Base-by-base conservation (phyloP, 2,888 invertebrate genomes). In the Stenodera caucasica region DNA sequence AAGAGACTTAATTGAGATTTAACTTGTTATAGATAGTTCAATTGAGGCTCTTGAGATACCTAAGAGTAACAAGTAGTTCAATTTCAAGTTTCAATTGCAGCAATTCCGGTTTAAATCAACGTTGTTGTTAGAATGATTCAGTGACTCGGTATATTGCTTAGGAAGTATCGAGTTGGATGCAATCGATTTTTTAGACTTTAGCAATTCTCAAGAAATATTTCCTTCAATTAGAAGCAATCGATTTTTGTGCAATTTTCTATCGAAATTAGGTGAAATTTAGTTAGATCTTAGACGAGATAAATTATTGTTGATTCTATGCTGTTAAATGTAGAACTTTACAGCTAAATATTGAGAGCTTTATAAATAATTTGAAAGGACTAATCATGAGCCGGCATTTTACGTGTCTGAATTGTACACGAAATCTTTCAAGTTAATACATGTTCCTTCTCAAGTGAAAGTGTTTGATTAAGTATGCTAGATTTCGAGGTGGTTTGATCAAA, bases 51-150 rank as follows among this genome's bases (percentile, higher is more conserved):
- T 45, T 6, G 5, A 11, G 11, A n/a, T 12, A 11, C 18, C 21
- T 40, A 23, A 45, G 23, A 11, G 45, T 45, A 45, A 21, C 45
- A 45, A 45, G 21, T 45, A 45, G 45, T 45, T 45, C 45, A 45
- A 45, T 45, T 45, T 23, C 45, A 45, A n/a, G 45, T 23, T 45
- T n/a, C 45, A 45, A 45, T 45, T 45, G 45, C 12, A 45, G 23
- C 23, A 45, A 45, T 45, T 45, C 45, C 45, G 45, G 12, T 23
- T 45, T 45, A 5, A 45, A 45, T 45, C 45, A 45, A 12, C 1
- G 2, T 23, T 11, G 23, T 45, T 45, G 45, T 45, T 23, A 21
- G 21, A 21, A 21, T 21, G 21, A 45, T 23, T 18, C 12, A 18
- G 18, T 45, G 23, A 11, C 45, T 45, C 6, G 23, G 45, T 45